Conservation (phyloP, 2,888 invertebrate species). For the Heliconius aoede region DNA sequence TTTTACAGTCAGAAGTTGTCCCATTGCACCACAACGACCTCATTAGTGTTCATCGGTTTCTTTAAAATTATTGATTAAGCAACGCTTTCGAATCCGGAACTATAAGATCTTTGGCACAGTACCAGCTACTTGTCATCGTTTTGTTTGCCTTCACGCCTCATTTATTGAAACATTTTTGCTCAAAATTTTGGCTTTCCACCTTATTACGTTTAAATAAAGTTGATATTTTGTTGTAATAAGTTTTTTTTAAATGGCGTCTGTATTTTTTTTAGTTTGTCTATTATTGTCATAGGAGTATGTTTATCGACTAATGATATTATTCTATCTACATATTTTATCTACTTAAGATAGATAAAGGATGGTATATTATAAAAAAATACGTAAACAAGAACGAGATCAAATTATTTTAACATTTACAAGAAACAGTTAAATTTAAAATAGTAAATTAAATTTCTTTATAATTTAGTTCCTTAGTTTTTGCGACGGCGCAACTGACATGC, state of each 20-base stretch:
- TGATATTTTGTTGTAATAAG: neutral
- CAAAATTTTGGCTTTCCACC: neutral
- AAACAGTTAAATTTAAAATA: neutral
- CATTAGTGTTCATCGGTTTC: neutral
- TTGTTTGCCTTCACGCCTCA: constrained; percentile 23
- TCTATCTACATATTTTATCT: too few species aligned
- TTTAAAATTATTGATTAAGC: constrained; percentile 8
- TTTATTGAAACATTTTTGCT: constrained; percentile 15
- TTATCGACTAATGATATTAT: neutral
- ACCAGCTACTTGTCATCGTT: constrained; percentile 59
- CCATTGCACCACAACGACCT: neutral
- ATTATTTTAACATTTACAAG: neutral
- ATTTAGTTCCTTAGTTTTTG: neutral
- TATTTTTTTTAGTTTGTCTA: constrained; percentile 8
- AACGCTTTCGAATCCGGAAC: constrained; percentile 54
- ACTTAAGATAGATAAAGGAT: neutral
- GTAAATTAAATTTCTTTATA: neutral
- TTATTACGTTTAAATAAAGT: constrained; percentile 20
- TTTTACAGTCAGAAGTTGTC: neutral
- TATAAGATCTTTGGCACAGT: constrained; percentile 55
- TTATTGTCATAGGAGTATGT: neutral
- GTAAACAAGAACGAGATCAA: neutral
- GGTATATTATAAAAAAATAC: neutral
- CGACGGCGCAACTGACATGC: constrained; percentile 13
- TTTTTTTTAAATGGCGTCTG: constrained; percentile 24